Conservation (phyloP, 2,888 invertebrate genomes). For the Ferrisia virgata region DNA sequence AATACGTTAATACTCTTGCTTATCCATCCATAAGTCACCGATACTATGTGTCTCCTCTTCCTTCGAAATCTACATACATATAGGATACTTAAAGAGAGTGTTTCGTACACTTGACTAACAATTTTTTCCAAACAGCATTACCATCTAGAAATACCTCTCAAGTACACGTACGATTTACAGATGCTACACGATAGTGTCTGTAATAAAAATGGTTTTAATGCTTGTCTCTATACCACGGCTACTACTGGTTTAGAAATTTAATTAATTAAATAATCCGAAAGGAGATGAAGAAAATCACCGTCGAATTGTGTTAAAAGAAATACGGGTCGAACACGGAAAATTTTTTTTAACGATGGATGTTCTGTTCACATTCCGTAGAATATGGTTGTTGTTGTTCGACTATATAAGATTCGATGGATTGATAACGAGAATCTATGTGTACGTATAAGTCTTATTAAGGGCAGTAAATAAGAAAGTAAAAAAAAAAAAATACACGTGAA, state of each 20-base stretch:
- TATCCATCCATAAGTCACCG: not conserved
- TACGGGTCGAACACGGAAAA: conserved; percentile 2
- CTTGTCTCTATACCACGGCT: too few species aligned
- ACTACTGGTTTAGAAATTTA: not conserved
- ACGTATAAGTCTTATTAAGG: not conserved
- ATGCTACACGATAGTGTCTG: not conserved
- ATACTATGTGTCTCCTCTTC: not conserved
- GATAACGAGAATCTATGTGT: not conserved
- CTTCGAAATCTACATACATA: not conserved
- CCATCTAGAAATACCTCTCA: not conserved
- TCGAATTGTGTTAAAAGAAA: not conserved
- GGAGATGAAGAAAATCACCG: not conserved
- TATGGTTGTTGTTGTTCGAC: not conserved
- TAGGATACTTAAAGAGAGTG: too few species aligned
- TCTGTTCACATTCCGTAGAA: conserved; percentile 5
- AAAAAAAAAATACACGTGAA: not conserved
- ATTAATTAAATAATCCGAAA: not conserved
- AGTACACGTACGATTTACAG: not conserved
- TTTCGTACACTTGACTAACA: too few species aligned
- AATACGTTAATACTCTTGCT: not conserved
- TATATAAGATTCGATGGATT: not conserved
- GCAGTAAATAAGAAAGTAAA: not conserved
- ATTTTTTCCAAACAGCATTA: too few species aligned
- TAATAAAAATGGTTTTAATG: not conserved
- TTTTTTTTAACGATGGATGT: not conserved